Percentiles rank a stretch among this genome's conserved stretches.
Conservation (phyloP, 2,888 invertebrate genomes). For the Caenorhabditis sinica region DNA sequence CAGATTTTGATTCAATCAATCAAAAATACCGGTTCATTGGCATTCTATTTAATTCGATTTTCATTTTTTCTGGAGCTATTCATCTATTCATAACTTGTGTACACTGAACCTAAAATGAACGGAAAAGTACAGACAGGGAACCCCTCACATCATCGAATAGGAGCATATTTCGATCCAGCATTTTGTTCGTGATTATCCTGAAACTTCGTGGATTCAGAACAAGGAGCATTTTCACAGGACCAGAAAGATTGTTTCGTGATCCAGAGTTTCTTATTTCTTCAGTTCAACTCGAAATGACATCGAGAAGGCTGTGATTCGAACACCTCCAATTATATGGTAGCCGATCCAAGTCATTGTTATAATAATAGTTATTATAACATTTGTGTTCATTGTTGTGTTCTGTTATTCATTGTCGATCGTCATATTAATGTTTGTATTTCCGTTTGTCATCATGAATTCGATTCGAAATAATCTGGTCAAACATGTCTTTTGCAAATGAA, state of each 20-base stretch:
- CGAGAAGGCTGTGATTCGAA: too few relatives aligned
- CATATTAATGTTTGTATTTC: conserved; percentile 43
- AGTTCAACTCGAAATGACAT: too few relatives aligned
- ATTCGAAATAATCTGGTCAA: conserved; percentile 2
- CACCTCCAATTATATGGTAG: conserved; percentile 16
- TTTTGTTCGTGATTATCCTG: too few relatives aligned
- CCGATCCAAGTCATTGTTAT: conserved; percentile 23
- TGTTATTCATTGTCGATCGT: conserved; percentile 32
- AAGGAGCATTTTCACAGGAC: too few relatives aligned
- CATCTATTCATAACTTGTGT: neutral
- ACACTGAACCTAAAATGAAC: too few relatives aligned
- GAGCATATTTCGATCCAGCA: too few relatives aligned
- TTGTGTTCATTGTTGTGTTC: conserved; percentile 47
- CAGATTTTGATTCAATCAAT: conserved; percentile 11
- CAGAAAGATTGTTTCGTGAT: too few relatives aligned
- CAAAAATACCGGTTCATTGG: conserved; percentile 39
- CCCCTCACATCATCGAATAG: too few relatives aligned
- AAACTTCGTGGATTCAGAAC: too few relatives aligned
- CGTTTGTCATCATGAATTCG: conserved; percentile 13
- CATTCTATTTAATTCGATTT: neutral
- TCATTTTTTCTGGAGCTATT: neutral
- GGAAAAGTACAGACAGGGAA: too few relatives aligned
- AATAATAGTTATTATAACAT: conserved; percentile 38
- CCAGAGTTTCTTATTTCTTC: too few relatives aligned
- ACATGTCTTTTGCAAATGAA: conserved; percentile 8